phyloP scores from a whole-genome alignment of 2,888 invertebrate genomes.

The Cheilosia vulpina region DNA sequence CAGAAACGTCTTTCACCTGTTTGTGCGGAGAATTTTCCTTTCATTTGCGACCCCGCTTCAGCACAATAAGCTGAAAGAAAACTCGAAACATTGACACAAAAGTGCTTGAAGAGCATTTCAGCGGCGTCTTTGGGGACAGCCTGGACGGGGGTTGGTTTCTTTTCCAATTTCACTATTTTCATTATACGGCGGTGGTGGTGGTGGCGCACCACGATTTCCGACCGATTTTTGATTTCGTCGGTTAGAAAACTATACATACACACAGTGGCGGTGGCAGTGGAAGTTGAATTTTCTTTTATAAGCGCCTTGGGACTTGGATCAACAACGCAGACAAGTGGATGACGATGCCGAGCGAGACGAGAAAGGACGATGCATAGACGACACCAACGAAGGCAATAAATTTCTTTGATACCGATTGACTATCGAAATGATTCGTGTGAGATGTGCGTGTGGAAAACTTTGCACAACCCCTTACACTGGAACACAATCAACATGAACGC shows the following conservation, averaged over 20 bases:
- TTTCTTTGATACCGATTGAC: slow-evolving; percentile 72
- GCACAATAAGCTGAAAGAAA: slow-evolving; percentile 23
- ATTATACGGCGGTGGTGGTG: slow-evolving; percentile 41
- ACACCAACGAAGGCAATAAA: slow-evolving; percentile 67
- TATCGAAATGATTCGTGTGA: slow-evolving; percentile 57
- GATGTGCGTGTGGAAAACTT: slow-evolving; percentile 37
- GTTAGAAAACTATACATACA: slow-evolving; percentile 13
- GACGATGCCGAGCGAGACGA: slow-evolving; percentile 39
- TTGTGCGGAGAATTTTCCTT: background rate
- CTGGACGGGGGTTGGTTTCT: slow-evolving; percentile 4
- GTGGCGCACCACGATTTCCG: slow-evolving; percentile 45
- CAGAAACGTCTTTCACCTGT: slow-evolving; percentile 25
- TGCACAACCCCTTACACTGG: slow-evolving; percentile 32
- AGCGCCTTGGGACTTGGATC: slow-evolving; percentile 70
- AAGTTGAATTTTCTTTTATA: slow-evolving; percentile 52
- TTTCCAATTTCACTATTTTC: slow-evolving; percentile 67
- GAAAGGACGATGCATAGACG: slow-evolving; percentile 15
- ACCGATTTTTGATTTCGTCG: slow-evolving; percentile 60
- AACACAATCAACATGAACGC: slow-evolving; percentile 58
- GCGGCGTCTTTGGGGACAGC: slow-evolving; percentile 52
- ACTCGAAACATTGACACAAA: slow-evolving; percentile 54
- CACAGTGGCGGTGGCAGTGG: background rate
- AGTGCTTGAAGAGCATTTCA: slow-evolving; percentile 49
- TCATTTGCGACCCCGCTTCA: background rate
- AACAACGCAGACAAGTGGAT: slow-evolving; percentile 60